Conservation (phyloP, 37 sponge, comb jelly and placozoan genomes). For the Eunapius fragilis region DNA sequence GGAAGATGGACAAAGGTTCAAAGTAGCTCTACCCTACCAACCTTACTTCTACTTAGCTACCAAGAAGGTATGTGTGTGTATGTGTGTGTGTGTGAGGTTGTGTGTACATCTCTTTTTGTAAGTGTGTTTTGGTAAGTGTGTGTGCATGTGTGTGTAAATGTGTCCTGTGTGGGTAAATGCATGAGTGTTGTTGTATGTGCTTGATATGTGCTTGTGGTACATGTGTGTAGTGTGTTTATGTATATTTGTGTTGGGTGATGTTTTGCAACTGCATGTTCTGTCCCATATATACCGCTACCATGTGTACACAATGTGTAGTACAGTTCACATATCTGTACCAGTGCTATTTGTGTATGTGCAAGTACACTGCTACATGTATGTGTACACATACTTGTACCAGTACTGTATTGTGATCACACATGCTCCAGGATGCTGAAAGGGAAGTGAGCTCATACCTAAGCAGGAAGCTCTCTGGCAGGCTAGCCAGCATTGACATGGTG, state of each 20-base stretch:
- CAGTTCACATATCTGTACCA: too few species aligned
- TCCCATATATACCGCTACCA: too few species aligned
- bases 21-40: slow-evolving; percentile 89
- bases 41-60: slow-evolving; percentile 96
- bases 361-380: too few species aligned
- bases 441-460: slow-evolving; percentile 87
- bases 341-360: too few species aligned
- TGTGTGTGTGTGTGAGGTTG: neutral
- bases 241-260: too few species aligned
- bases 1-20: slow-evolving; percentile 96
- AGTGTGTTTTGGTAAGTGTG: neutral
- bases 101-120: neutral
- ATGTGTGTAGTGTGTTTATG: too few species aligned
- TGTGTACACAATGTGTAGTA: too few species aligned
- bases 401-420: too few species aligned
- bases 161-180: neutral
- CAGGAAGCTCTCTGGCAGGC: slow-evolving; percentile 73
- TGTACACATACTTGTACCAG: neutral
- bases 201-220: neutral
- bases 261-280: too few species aligned
- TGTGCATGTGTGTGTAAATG: neutral
- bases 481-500: slow-evolving; percentile 92
- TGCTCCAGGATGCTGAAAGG: slow-evolving; percentile 86
- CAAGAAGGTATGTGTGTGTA: slow-evolving; percentile 57
- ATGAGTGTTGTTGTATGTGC: neutral